Conservation (phyloP, 37 sponge, comb jelly and placozoan genomes). For the Petrosia ficiformis region DNA sequence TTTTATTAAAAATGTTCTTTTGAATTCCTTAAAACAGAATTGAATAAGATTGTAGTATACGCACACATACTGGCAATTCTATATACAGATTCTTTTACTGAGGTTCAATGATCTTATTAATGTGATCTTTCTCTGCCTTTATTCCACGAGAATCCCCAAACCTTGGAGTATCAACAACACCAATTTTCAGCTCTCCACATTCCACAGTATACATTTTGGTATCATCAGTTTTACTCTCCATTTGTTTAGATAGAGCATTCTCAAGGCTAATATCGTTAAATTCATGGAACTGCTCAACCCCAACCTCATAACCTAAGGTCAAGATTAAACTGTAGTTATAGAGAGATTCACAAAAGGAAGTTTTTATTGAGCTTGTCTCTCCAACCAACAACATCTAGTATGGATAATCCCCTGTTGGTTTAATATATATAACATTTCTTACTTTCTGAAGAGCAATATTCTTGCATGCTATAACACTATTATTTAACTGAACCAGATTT, state of each 20-base stretch:
- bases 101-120: conserved; percentile 8
- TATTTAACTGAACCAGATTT: too few relatives aligned
- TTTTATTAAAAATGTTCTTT: too few relatives aligned
- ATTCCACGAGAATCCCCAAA: conserved; percentile 41
- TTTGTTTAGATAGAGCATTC: conserved; percentile 1
- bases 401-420: too few relatives aligned
- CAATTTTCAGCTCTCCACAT: conserved; percentile 6
- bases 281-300: neutral
- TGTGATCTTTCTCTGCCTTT: conserved; percentile 14
- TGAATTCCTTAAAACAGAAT: too few relatives aligned
- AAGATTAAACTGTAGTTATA: neutral
- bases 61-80: too few relatives aligned
- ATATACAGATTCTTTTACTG: neutral
- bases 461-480: too few relatives aligned
- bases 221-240: conserved; percentile 37
- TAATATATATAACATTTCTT: too few relatives aligned
- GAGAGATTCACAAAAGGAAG: neutral
- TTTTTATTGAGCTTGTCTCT: conserved; percentile 21
- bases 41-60: too few relatives aligned
- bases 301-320: neutral
- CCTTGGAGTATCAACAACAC: conserved; percentile 40
- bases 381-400: conserved; percentile 27
- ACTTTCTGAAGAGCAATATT: too few relatives aligned
- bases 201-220: conserved; percentile 9
- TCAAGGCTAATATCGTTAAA: conserved; percentile 35